phyloP scores from a whole-genome alignment of 2,113 vertebrate species.

The Eulemur macaco region DNA sequence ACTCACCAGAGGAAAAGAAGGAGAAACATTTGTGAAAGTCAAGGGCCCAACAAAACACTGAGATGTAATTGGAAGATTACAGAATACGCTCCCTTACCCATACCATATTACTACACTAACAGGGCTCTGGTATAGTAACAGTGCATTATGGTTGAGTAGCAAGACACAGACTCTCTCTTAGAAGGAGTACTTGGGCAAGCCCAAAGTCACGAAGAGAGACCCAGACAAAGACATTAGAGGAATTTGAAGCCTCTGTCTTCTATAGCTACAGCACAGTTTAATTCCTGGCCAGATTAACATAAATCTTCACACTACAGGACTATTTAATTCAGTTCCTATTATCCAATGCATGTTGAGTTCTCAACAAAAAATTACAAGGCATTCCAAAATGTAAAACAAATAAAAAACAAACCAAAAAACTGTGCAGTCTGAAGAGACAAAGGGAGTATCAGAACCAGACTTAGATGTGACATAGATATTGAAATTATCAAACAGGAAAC shows the following conservation, averaged over 20 bases:
- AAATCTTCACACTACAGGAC: neutral
- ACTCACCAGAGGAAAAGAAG: neutral
- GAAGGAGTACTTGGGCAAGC: neutral
- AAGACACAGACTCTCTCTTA: neutral
- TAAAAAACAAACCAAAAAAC: neutral
- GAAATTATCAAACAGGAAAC: neutral
- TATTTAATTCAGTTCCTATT: neutral
- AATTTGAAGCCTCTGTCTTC: neutral
- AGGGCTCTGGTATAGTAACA: neutral
- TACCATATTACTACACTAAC: fast-evolving
- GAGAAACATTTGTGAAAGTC: neutral
- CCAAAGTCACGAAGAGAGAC: neutral
- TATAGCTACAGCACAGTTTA: neutral
- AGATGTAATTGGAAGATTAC: neutral
- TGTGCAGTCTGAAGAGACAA: neutral
- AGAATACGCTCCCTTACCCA: neutral
- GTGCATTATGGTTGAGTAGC: neutral
- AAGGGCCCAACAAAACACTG: neutral
- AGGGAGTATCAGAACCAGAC: neutral
- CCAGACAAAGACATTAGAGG: neutral
- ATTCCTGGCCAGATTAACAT: neutral
- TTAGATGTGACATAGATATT: neutral
- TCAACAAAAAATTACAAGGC: neutral
- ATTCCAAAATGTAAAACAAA: neutral
- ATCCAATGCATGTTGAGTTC: neutral